A percentile compares a stretch with the other conserved stretches of the same genome.
Conservation (phyloP, 2,113 vertebrate genomes). For the Lepidothrix coronata region DNA sequence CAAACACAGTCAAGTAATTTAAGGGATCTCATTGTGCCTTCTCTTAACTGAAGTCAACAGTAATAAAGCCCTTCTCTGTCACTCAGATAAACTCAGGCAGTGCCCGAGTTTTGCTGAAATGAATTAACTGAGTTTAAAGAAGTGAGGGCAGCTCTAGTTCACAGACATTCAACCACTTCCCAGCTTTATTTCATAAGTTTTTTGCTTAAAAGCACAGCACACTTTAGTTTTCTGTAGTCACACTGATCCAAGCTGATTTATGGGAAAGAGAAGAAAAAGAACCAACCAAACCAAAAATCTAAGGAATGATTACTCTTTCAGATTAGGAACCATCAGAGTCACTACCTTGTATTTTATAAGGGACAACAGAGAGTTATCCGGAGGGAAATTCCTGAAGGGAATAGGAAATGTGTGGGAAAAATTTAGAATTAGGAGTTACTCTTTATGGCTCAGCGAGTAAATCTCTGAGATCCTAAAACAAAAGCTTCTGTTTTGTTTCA, state of each 20-base stretch:
- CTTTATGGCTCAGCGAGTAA: background rate
- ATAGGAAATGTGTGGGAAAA: background rate
- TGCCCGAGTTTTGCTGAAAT: background rate
- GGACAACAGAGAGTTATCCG: background rate
- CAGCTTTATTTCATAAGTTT: background rate
- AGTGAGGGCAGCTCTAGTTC: background rate
- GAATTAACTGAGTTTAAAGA: background rate
- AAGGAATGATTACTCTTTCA: background rate
- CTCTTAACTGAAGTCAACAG: constrained; percentile 19
- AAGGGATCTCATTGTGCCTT: constrained; percentile 28
- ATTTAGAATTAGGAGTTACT: background rate
- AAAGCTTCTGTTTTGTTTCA: background rate
- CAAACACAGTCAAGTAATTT: constrained; percentile 45
- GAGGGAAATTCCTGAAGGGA: background rate
- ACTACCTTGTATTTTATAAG: background rate
- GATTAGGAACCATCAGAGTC: background rate
- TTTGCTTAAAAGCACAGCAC: background rate
- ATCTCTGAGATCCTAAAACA: background rate
- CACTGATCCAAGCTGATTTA: background rate
- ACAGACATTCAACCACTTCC: background rate
- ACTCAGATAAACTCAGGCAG: background rate
- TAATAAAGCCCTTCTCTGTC: constrained; percentile 35
- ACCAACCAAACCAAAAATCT: background rate
- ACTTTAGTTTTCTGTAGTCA: background rate
- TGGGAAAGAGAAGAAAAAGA: background rate